Base-by-base conservation (phyloP, 2,113 vertebrate species). In the Tychaedon coryphoeus region DNA sequence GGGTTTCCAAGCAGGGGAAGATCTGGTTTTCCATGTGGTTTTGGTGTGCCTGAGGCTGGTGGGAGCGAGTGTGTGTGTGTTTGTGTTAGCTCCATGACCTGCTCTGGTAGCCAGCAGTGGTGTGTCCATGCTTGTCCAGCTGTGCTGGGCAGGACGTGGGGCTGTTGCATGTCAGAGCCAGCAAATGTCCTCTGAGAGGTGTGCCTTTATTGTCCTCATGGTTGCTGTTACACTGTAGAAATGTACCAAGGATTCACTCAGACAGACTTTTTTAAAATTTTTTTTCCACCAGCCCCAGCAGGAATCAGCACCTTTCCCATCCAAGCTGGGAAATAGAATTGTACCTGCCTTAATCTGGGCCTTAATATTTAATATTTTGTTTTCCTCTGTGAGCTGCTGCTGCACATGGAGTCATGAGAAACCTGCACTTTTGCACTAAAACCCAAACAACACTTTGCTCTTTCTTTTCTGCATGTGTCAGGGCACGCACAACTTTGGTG, bases 401-500 rank as follows among this genome's bases (percentile, higher is more conserved):
- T 86, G 88, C 92, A 71, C 72, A 12, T 26, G 95, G 93, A 95
- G 29, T 29, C 66, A 0, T 76, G 43, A 66, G 76, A 93, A 88
- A 45, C 47, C 9, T 3, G 7, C 1, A 23, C 45, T 87, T 48
- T 45, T 54, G 77, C 81, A 56, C 72, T 74, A 89, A 97, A 97
- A 79, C 92, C 60, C 94, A 89, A 97, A 96, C 96, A 96, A 93
- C 93, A 93, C 96, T 97, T 88, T 91, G 97, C 96, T 98, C 92
- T 97, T 97, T 98, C 96, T 98, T 96, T 65, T 95, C 96, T 93
- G 82, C 80, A n/a, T 73, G 88, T 78, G 90, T 96, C 97, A 99
- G 99, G 99, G 99, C 83, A 99, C 98, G 16, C 98, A 99, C 95
- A 99, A 98, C 98, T 99, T 99, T 78, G 99, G 99, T 90, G 99